phyloP scores from a whole-genome alignment of 2,888 invertebrate species.

The Cataglyphis cursor region DNA sequence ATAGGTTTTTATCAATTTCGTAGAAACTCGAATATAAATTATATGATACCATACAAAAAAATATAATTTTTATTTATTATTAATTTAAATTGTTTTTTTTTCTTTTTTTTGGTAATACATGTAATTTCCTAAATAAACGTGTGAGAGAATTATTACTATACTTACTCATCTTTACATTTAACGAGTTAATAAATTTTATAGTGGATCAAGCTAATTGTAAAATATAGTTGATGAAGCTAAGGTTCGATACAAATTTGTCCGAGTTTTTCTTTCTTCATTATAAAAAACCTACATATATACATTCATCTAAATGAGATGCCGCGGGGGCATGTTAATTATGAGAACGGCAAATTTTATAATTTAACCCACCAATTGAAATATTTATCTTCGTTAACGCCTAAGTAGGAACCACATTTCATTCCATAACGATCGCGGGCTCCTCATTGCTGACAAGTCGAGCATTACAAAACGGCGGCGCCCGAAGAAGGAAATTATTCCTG shows the following conservation, averaged over 20 bases:
- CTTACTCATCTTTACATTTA: neutral
- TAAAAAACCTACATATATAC: neutral
- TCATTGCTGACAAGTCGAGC: constrained; percentile 18
- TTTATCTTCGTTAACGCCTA: constrained; percentile 31
- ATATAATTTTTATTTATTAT: neutral
- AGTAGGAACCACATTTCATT: constrained; percentile 34
- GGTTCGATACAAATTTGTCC: neutral
- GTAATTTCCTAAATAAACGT: constrained; percentile 17
- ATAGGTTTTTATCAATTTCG: neutral
- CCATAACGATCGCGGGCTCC: constrained; percentile 17
- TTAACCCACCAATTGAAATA: constrained; percentile 41
- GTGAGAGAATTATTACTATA: neutral
- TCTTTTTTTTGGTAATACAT: neutral
- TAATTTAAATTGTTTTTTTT: neutral
- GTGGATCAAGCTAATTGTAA: neutral
- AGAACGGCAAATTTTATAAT: constrained; percentile 28
- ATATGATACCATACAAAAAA: neutral
- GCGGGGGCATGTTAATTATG: constrained; percentile 22
- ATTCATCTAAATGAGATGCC: constrained; percentile 1
- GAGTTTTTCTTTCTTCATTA: neutral
- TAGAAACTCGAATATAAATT: neutral
- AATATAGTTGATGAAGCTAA: neutral
- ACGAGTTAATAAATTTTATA: neutral
- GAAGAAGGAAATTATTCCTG: constrained; percentile 26
- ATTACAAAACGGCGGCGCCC: constrained; percentile 30